These are phyloP conservation scores for Eulemur coronatus DNA, from an alignment of 2,797 vertebrate genomes.

Conservation along the genomic window DNA sequence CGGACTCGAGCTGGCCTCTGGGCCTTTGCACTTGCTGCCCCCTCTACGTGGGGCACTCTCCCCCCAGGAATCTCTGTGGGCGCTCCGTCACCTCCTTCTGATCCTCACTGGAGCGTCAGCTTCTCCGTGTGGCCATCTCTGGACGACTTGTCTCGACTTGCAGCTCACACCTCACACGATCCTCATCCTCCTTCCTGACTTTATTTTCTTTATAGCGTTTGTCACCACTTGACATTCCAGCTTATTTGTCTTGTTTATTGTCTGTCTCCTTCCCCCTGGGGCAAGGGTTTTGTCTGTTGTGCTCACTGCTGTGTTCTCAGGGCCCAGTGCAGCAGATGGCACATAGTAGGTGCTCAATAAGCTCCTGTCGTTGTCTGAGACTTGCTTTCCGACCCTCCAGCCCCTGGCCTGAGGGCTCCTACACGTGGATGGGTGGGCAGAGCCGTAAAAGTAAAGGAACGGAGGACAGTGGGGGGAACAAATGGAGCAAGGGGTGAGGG, in stretches of 20 bases:
- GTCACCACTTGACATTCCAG: not conserved
- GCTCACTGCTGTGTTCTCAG: not conserved
- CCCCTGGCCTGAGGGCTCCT: not conserved
- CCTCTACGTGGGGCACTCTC: not conserved
- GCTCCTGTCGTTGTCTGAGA: not conserved
- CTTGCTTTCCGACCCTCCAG: not conserved
- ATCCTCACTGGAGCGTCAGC: not conserved
- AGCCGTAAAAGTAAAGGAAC: not conserved
- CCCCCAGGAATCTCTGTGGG: not conserved
- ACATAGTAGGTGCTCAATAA: not conserved
- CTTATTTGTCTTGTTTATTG: not conserved
- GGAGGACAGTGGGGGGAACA: not conserved
- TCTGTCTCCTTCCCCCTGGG: not conserved
- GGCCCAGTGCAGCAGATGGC: not conserved
- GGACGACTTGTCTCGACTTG: not conserved
- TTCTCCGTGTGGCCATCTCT: not conserved
- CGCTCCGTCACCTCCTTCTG: not conserved
- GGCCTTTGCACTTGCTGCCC: not conserved
- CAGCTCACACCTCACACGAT: fast-evolving
- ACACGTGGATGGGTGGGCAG: not conserved
- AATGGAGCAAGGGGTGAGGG: not conserved
- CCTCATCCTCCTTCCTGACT: not conserved
- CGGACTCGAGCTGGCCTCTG: not conserved
- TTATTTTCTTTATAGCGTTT: not conserved
- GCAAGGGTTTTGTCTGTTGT: not conserved